Conservation (phyloP, 2,113 vertebrate genomes). For the Rhegmatorhina hoffmannsi region DNA sequence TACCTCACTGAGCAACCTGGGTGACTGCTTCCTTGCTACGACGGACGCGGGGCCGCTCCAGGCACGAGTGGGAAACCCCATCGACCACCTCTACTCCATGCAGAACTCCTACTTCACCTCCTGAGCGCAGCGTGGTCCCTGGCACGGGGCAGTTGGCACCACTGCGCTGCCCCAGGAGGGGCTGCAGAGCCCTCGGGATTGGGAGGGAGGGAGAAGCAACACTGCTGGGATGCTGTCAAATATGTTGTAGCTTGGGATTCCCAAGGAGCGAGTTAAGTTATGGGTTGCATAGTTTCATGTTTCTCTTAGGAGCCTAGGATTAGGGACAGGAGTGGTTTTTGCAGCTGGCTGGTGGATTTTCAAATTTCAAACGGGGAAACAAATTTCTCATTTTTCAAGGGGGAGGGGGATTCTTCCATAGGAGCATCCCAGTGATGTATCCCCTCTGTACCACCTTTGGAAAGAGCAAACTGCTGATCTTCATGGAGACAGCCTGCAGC, state of each 20-base stretch:
- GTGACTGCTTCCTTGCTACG: slow-evolving; percentile 84
- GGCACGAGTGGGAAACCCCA: slow-evolving; percentile 88
- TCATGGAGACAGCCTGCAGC: not conserved
- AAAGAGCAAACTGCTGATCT: not conserved
- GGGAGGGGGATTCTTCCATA: not conserved
- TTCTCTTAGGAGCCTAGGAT: slow-evolving; percentile 76
- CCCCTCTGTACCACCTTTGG: not conserved
- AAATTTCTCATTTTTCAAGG: not conserved
- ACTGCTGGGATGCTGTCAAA: slow-evolving; percentile 47
- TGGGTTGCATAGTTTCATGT: slow-evolving; percentile 73
- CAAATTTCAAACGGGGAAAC: not conserved
- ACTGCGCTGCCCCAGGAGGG: not conserved
- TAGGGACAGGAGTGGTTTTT: slow-evolving; percentile 61
- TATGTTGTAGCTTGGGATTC: slow-evolving; percentile 69
- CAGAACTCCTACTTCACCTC: slow-evolving; percentile 98
- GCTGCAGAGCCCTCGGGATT: not conserved
- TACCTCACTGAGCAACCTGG: slow-evolving; percentile 84
- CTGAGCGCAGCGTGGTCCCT: slow-evolving; percentile 68
- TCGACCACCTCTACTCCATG: slow-evolving; percentile 97
- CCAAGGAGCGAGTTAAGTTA: slow-evolving; percentile 70
- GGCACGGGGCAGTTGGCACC: not conserved
- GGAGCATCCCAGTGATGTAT: not conserved
- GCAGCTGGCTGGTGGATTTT: slow-evolving; percentile 53
- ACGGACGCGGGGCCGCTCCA: slow-evolving; percentile 81
- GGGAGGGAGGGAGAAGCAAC: slow-evolving; percentile 38